Evolutionary conservation across 2,888 invertebrate species (phyloP), one percentile per base, ranked within the genome.

Genomic region (Artemia sp.): DNA sequence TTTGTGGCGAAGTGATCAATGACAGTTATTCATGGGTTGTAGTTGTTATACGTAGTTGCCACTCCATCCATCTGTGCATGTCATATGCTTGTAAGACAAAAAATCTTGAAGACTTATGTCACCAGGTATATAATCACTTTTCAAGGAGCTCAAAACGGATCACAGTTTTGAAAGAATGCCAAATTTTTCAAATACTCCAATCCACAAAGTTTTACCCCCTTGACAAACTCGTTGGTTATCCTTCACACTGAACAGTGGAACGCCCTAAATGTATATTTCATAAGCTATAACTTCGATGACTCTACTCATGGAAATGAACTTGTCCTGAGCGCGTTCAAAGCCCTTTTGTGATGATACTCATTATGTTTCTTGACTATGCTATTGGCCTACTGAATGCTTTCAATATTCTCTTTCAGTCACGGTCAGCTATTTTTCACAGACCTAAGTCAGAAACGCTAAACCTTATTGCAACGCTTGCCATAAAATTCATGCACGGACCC

Each of bases 31-130:
- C 68, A 11, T 24, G 68, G 68, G 68, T 68, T 19, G 11, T n/a
- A 12, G 14, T 68, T 12, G 68, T 68, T 11, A 68, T 50, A 14
- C 51, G 68, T 14, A 68, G 68, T 51, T 68, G 68, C 14, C 68
- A 64, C 58, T 58, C 58, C n/a, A 53, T 53, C 53, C 53, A 53
- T n/a, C 53, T 53, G n/a, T 53, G 53, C n/a, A n/a, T 2, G 12
- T 53, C 53, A 12, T 53, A 53, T 53, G 53, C 53, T n/a, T 53
- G 53, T n/a, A 53, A 53, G n/a, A 53, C 53, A 53, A 53, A 53
- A 53, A 53, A 12, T 12, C n/a, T 53, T 12, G 53, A 53, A n/a
- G 53, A 53, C 53, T 53, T 53, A n/a, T 53, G 53, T 53, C 53
- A n/a, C 12, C 53, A 53, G 12, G 53, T 53, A 12, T 53, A 53